Percentiles rank a stretch among this genome's conserved stretches.
These are phyloP conservation scores for Lethrus apterus DNA, from an alignment of 1,140 invertebrate species.

Conservation along the genomic window DNA sequence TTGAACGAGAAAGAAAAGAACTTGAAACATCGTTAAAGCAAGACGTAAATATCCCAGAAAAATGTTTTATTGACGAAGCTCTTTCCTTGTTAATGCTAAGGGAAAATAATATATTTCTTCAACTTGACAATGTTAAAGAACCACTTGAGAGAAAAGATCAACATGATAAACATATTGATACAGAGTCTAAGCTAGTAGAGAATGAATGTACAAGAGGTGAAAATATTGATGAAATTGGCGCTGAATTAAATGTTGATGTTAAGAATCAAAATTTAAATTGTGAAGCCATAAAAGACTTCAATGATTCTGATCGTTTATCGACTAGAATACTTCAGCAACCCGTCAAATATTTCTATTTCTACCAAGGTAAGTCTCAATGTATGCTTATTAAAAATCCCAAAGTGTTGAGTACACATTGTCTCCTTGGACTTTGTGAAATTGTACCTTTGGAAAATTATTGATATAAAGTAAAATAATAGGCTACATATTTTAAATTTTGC, in stretches of 20 bases:
- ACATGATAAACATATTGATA: not conserved
- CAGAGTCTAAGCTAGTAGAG: conserved; percentile 3
- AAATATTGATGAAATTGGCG: conserved; percentile 12
- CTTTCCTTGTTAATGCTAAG: conserved; percentile 52
- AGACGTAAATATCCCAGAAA: conserved; percentile 69
- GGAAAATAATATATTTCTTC: conserved; percentile 18
- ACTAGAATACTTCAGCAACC: not conserved
- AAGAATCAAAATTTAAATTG: conserved; percentile 32
- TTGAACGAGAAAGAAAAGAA: conserved; percentile 64
- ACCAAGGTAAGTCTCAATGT: conserved; percentile 61
- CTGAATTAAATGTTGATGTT: conserved; percentile 1
- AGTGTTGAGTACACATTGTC: conserved; percentile 32
- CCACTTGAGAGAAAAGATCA: not conserved
- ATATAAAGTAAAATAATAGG: not conserved
- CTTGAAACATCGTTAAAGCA: conserved; percentile 56
- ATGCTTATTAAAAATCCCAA: conserved; percentile 18
- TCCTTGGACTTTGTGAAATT: conserved; percentile 27
- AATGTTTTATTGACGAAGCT: conserved; percentile 78
- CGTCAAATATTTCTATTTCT: conserved; percentile 56
- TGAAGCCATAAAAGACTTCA: conserved; percentile 53
- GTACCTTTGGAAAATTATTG: conserved; percentile 30
- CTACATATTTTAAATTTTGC: not conserved
- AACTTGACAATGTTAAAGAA: conserved; percentile 14
- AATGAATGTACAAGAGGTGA: conserved; percentile 35
- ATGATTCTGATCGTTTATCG: not conserved